Evolutionary conservation across 1,140 invertebrate genomes (phyloP), one percentile per base, ranked within the genome.

Genomic region (Heliconius hermathena): DNA sequence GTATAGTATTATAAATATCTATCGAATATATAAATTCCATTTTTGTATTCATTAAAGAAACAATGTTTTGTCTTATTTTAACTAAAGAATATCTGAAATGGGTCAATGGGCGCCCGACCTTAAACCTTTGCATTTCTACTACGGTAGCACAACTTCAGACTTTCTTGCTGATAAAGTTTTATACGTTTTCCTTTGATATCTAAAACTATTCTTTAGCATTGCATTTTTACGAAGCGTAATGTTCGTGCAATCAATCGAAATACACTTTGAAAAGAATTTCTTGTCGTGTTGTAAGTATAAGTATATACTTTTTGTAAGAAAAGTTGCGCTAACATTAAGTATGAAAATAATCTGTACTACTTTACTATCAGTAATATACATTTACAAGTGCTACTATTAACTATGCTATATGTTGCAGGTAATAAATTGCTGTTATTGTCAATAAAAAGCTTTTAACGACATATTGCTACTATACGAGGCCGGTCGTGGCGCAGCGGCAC

Each of bases 51-150:
- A 66, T 66, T 66, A 66, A 26, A 66, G 22, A 66, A 66, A 66
- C 60, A 66, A 26, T 66, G 22, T 66, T 66, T 26, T 66, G 60
- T 66, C 4, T 66, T 66, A 66, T 66, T 66, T 26, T 16, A 66
- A 66, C 60, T 66, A 29, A 49, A 73, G n/a, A 73, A 46, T 46
- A 73, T 72, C 60, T 66, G 60, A 66, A 60, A 38, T 77, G 36
- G 66, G 76, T 77, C 76, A 77, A 77, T 72, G 71, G 76, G 71
- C 70, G 33, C 70, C 52, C 71, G 66, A 72, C 76, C 76, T 72
- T 72, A 54, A 71, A 70, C 70, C 33, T 71, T 77, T 77, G 76
- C 72, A 77, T 72, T 77, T 77, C 72, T 77, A 77, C 33, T 70
- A 72, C 71, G 76, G 18, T 46, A 66, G 29, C 57, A 52, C 54